phyloP scores from a whole-genome alignment of 1,140 invertebrate species.

The Drosophila lacteicornis region DNA sequence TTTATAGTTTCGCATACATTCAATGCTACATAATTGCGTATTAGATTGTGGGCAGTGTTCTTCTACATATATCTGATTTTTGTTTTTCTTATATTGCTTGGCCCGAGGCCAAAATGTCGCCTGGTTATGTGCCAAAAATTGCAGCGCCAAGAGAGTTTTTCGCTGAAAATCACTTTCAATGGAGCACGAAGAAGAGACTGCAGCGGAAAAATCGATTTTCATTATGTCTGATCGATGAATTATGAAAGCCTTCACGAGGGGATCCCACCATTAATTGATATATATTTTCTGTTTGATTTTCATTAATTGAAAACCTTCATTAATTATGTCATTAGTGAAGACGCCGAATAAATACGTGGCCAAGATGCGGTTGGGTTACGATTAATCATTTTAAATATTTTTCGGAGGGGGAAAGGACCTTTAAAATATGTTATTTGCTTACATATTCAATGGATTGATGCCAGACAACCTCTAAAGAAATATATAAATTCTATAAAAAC shows the following conservation, averaged over 20 bases:
- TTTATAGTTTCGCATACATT: slow-evolving; percentile 54
- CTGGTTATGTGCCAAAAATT: slow-evolving; percentile 71
- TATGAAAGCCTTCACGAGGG: slow-evolving; percentile 48
- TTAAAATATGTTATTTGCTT: background rate
- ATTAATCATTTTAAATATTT: slow-evolving; percentile 4
- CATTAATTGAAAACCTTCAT: slow-evolving; percentile 10
- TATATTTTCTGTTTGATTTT: slow-evolving; percentile 27
- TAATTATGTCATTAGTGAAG: slow-evolving; percentile 24
- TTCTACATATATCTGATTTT: slow-evolving; percentile 26
- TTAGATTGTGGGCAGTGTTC: slow-evolving; percentile 50
- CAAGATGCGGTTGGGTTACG: slow-evolving; percentile 1
- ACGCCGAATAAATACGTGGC: background rate
- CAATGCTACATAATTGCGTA: slow-evolving; percentile 56
- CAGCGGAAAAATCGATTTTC: slow-evolving; percentile 61
- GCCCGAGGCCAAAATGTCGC: slow-evolving; percentile 59
- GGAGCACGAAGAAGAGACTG: slow-evolving; percentile 34
- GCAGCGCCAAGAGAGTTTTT: slow-evolving; percentile 58
- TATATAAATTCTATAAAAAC: slow-evolving; percentile 5
- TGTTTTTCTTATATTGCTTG: slow-evolving; percentile 48
- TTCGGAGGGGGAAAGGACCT: slow-evolving; percentile 1
- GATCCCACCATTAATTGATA: slow-evolving; percentile 25
- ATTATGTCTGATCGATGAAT: slow-evolving; percentile 76
- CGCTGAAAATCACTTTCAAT: slow-evolving; percentile 70
- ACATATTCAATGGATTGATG: background rate
- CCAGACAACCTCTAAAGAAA: slow-evolving; percentile 2